Conservation (phyloP, 1,140 invertebrate genomes). For the Trissolcus basalis region DNA sequence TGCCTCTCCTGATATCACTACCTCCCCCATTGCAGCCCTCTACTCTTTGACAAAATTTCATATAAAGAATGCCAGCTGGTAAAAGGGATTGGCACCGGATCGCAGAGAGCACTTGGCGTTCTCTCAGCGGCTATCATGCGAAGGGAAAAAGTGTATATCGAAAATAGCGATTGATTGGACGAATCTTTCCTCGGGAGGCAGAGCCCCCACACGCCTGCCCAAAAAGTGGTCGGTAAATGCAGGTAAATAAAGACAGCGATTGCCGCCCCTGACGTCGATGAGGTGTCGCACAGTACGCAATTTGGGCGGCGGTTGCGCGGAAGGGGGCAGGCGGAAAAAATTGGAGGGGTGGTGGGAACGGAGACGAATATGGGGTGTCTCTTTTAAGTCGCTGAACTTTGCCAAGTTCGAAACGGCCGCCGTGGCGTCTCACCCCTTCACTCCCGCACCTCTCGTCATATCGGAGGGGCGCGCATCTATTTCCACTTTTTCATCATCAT, state of each 20-base stretch:
- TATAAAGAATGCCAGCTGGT: slow-evolving; percentile 40
- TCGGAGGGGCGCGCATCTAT: slow-evolving; percentile 33
- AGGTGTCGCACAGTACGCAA: slow-evolving; percentile 32
- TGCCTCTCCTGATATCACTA: no score
- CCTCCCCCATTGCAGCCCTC: background rate
- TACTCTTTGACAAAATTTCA: slow-evolving; percentile 30
- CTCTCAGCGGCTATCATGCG: slow-evolving; percentile 2
- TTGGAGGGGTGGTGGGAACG: slow-evolving; percentile 10
- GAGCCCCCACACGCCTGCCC: slow-evolving; percentile 7
- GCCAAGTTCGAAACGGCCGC: slow-evolving; percentile 59
- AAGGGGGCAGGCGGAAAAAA: slow-evolving; percentile 10
- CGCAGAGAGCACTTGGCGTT: slow-evolving; percentile 24
- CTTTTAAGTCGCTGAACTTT: slow-evolving; percentile 59
- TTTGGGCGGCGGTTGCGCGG: slow-evolving; percentile 19
- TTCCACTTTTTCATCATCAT: slow-evolving; percentile 54
- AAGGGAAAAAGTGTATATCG: slow-evolving; percentile 19
- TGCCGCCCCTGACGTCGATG: slow-evolving; percentile 8
- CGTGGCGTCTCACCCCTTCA: slow-evolving; percentile 27
- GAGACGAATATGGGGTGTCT: slow-evolving; percentile 44
- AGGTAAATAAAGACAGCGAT: slow-evolving; percentile 37
- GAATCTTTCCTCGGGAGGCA: slow-evolving; percentile 37
- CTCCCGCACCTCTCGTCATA: slow-evolving; percentile 3
- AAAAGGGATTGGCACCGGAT: slow-evolving; percentile 32
- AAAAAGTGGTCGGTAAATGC: slow-evolving; percentile 38
- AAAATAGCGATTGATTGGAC: slow-evolving; percentile 45